Percentiles rank a stretch among this genome's conserved stretches.
Evolutionary conservation across 2,888 invertebrate species (phyloP).

Genomic region (Agrotis puta): DNA sequence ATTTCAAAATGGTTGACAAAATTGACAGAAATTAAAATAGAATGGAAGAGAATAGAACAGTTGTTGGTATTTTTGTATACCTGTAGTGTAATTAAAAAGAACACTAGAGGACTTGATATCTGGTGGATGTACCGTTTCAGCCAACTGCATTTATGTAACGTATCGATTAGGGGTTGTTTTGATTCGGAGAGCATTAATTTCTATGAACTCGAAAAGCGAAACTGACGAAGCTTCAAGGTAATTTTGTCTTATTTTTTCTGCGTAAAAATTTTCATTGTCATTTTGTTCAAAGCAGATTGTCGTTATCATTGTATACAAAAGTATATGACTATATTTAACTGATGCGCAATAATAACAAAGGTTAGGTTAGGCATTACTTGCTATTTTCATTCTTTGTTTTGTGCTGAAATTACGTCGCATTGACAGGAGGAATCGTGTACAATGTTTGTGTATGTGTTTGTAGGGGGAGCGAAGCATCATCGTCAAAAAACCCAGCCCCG

Average conservation of each 20-base stretch:
- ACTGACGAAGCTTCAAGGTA: slow-evolving; percentile 91
- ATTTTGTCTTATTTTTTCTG: slow-evolving; percentile 64
- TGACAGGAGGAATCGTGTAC: slow-evolving; percentile 49
- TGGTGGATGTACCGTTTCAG: slow-evolving; percentile 74
- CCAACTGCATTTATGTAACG: slow-evolving; percentile 77
- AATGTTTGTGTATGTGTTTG: slow-evolving; percentile 51
- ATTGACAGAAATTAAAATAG: slow-evolving; percentile 79
- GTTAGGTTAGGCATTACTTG: slow-evolving; percentile 87
- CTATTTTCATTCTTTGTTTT: slow-evolving; percentile 87
- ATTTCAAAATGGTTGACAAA: slow-evolving; percentile 81
- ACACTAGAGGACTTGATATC: slow-evolving; percentile 55
- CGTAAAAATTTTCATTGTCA: slow-evolving; percentile 23
- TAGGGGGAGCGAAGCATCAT: slow-evolving; percentile 90
- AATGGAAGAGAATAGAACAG: slow-evolving; percentile 77
- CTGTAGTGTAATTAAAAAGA: slow-evolving; percentile 77
- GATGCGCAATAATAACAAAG: slow-evolving; percentile 74
- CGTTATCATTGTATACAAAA: slow-evolving; percentile 22
- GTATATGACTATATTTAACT: slow-evolving; percentile 44
- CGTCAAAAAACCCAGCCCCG: slow-evolving; percentile 86
- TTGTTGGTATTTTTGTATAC: slow-evolving; percentile 81
- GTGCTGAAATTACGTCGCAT: slow-evolving; percentile 63
- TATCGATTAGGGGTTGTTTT: slow-evolving; percentile 77
- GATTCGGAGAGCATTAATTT: slow-evolving; percentile 81
- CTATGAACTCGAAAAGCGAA: slow-evolving; percentile 91
- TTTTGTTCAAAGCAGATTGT: slow-evolving; percentile 26